A percentile compares a stretch with the other conserved stretches of the same genome.
phyloP scores from a whole-genome alignment of 2,888 invertebrate genomes.

The Bellardia pandia region DNA sequence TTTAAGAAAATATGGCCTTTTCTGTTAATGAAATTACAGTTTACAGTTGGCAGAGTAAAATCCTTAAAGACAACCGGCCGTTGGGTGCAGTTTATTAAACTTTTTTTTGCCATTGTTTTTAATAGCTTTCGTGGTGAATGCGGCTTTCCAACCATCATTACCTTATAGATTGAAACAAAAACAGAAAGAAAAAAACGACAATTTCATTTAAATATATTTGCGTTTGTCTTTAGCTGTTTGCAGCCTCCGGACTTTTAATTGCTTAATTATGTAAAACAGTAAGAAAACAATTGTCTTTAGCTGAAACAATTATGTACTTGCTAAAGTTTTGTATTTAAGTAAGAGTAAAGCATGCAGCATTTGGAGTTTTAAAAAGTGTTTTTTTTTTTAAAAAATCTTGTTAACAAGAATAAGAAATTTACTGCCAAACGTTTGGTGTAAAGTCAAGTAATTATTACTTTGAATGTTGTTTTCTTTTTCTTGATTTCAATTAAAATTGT shows the following conservation, averaged over 20 bases:
- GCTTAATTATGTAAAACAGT: slow-evolving; percentile 82
- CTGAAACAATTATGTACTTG: slow-evolving; percentile 24
- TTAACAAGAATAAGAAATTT: neutral
- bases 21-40: slow-evolving; percentile 44
- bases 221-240: slow-evolving; percentile 5
- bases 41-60: neutral
- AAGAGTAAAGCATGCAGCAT: neutral
- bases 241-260: slow-evolving; percentile 77
- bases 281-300: slow-evolving; percentile 68
- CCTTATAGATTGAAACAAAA: slow-evolving; percentile 71
- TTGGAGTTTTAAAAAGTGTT: neutral
- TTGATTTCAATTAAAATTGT: slow-evolving; percentile 55
- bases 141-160: slow-evolving; percentile 76
- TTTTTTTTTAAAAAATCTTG: neutral
- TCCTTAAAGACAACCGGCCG: slow-evolving; percentile 68
- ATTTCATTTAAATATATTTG: slow-evolving; percentile 64
- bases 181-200: slow-evolving; percentile 46
- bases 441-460: slow-evolving; percentile 62
- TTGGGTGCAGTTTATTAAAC: slow-evolving; percentile 78
- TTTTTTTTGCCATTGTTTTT: slow-evolving; percentile 68
- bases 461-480: slow-evolving; percentile 31
- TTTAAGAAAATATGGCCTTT: slow-evolving; percentile 46
- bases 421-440: slow-evolving; percentile 33
- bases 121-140: slow-evolving; percentile 79
- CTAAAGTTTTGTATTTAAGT: neutral